These are phyloP conservation scores for Muschampia plurimacula DNA, from an alignment of 2,888 invertebrate species.

Conservation along the genomic window DNA sequence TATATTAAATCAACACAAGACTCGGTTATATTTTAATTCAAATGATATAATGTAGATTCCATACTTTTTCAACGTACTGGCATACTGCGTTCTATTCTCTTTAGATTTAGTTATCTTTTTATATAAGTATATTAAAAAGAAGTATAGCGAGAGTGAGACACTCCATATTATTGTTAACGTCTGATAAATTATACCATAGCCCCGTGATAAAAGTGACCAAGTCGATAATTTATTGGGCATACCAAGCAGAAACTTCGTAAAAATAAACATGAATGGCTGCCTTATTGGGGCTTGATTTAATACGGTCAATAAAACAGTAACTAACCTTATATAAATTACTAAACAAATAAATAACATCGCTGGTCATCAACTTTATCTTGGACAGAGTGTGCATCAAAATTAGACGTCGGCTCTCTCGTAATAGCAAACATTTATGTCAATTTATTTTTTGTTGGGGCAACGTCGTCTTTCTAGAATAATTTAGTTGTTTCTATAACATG, in stretches of 20 bases:
- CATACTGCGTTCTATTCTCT: no score
- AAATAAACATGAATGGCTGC: constrained; percentile 86
- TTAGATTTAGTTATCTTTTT: no score
- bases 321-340: constrained; percentile 86
- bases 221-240: constrained; percentile 83
- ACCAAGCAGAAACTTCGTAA: constrained; percentile 84
- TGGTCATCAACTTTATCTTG: constrained; percentile 78
- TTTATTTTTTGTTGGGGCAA: constrained; percentile 18
- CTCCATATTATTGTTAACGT: constrained; percentile 66
- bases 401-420: constrained; percentile 29
- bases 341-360: constrained; percentile 84
- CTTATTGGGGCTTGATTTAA: constrained; percentile 86
- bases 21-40: no score
- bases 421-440: constrained; percentile 34
- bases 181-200: constrained; percentile 73
- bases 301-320: constrained; percentile 84
- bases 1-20: no score
- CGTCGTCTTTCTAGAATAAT: background rate
- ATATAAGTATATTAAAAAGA: background rate
- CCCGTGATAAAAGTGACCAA: constrained; percentile 84
- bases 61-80: no score
- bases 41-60: no score
- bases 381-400: constrained; percentile 44
- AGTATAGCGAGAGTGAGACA: constrained; percentile 13
- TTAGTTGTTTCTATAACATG: constrained; percentile 1